Conservation (phyloP, 2,797 vertebrate species). For the Siniperca undulata region DNA sequence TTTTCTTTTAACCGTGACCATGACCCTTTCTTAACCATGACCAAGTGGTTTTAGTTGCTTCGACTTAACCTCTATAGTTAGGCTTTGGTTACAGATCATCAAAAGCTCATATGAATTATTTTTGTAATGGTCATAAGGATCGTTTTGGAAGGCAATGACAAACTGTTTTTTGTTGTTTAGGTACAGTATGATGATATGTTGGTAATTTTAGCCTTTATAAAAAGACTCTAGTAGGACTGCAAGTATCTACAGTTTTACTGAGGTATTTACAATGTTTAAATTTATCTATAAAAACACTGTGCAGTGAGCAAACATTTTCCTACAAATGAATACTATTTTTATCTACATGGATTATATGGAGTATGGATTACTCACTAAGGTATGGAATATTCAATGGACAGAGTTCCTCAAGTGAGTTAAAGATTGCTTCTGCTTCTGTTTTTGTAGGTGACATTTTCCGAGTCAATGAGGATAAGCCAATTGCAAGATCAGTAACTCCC, state of each 20-base stretch:
- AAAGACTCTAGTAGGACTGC: not conserved
- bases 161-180: not conserved
- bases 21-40: not conserved
- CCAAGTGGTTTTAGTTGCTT: not conserved
- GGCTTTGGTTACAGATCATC: not conserved
- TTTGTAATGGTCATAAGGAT: too few species aligned
- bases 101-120: too few species aligned
- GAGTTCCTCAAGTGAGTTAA: not conserved
- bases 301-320: not conserved
- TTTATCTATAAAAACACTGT: not conserved
- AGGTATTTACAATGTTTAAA: too few species aligned
- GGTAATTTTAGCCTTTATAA: not conserved
- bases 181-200: not conserved
- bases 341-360: not conserved
- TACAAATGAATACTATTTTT: not conserved
- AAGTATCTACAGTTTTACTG: not conserved
- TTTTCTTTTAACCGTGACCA: not conserved
- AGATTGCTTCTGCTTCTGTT: not conserved
- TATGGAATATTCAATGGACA: not conserved
- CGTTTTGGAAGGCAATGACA: too few species aligned
- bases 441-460: not conserved
- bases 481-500: slow-evolving; percentile 3
- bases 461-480: not conserved
- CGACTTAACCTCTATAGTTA: not conserved
- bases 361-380: not conserved